Evolutionary conservation across 2,888 invertebrate genomes (phyloP).

Genomic region (Diarsia mendica): DNA sequence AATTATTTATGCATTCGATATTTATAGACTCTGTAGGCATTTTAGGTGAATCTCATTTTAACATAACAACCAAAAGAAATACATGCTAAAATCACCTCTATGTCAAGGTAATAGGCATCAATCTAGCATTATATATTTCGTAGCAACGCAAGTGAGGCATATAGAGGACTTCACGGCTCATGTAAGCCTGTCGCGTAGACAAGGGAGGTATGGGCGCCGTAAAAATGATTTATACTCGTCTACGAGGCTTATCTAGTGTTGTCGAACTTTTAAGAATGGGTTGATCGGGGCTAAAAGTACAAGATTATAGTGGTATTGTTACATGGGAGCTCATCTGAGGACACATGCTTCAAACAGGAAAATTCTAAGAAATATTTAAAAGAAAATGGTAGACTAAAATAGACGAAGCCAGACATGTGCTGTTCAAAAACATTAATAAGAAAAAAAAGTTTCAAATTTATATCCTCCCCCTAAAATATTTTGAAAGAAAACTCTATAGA

Average conservation of each 20-base stretch:
- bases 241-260: conserved; percentile 83
- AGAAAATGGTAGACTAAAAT: no score
- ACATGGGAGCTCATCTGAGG: conserved; percentile 9
- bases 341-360: no score
- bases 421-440: no score
- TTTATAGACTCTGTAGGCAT: conserved; percentile 85
- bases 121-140: conserved; percentile 42
- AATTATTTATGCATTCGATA: conserved; percentile 76
- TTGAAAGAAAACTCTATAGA: no score
- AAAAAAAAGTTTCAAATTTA: no score
- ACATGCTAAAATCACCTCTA: conserved; percentile 67
- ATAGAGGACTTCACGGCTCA: conserved; percentile 83
- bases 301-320: conserved; percentile 38
- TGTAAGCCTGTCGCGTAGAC: conserved; percentile 87
- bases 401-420: no score
- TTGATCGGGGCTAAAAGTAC: conserved; percentile 80
- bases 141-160: conserved; percentile 79
- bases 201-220: conserved; percentile 80
- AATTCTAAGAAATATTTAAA: no score
- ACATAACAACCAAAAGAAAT: conserved; percentile 49
- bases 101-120: conserved; percentile 46
- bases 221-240: conserved; percentile 87
- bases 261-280: conserved; percentile 80
- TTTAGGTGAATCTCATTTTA: conserved; percentile 74
- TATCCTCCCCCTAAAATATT: no score